phyloP scores from a whole-genome alignment of 2,113 vertebrate species.

The Perognathus longimembris region DNA sequence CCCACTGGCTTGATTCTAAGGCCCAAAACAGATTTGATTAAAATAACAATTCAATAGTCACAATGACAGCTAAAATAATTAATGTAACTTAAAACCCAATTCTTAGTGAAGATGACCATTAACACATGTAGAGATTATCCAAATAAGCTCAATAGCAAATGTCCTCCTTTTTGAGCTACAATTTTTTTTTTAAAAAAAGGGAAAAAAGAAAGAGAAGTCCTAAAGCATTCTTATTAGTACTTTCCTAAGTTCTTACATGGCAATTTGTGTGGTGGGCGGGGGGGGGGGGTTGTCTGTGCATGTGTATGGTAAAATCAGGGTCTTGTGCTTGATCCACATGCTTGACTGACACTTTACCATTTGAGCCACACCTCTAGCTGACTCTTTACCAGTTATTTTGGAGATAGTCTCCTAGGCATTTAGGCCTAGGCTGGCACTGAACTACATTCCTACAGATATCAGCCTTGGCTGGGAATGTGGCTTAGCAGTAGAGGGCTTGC shows the following conservation, averaged over 20 bases:
- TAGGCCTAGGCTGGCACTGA: too few species aligned
- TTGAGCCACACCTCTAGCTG: too few species aligned
- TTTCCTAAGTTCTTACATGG: slow-evolving; percentile 7
- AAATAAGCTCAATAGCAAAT: background rate
- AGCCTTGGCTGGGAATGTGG: too few species aligned
- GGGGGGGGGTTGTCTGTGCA: too few species aligned
- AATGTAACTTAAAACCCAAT: slow-evolving; percentile 1
- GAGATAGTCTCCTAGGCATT: too few species aligned
- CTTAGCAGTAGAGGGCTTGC: too few species aligned
- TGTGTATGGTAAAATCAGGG: too few species aligned
- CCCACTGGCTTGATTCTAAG: background rate
- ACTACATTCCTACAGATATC: too few species aligned
- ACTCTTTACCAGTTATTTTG: too few species aligned
- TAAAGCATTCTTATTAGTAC: background rate
- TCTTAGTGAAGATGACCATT: background rate
- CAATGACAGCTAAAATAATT: slow-evolving; percentile 1
- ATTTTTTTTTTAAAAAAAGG: background rate
- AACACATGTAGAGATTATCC: background rate
- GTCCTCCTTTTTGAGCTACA: slow-evolving; percentile 1
- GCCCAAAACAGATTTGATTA: slow-evolving; percentile 24
- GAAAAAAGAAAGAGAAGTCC: background rate
- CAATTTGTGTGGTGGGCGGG: background rate
- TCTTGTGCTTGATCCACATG: too few species aligned
- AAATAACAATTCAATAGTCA: slow-evolving; percentile 37
- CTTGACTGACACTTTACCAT: too few species aligned